These are phyloP conservation scores for Cryptus armator DNA, from an alignment of 2,888 invertebrate genomes.

Conservation along the genomic window DNA sequence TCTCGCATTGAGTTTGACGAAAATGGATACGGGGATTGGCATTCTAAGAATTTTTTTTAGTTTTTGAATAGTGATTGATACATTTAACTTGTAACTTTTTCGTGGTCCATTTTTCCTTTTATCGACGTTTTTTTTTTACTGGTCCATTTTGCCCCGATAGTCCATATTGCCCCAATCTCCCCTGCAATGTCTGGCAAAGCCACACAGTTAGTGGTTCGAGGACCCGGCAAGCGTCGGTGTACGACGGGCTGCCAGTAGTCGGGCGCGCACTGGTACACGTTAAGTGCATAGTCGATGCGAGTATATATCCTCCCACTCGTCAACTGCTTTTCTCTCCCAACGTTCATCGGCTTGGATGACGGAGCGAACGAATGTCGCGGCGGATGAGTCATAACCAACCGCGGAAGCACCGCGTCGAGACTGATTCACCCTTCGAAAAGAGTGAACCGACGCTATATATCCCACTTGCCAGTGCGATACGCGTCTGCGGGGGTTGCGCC, in stretches of 20 bases:
- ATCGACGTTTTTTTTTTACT: no score
- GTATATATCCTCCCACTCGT: neutral
- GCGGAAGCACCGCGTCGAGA: constrained; percentile 70
- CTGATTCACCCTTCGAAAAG: constrained; percentile 73
- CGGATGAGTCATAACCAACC: constrained; percentile 73
- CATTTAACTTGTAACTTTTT: no score
- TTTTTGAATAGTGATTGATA: no score
- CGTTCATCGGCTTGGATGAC: constrained; percentile 1
- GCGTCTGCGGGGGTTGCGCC: constrained; percentile 45
- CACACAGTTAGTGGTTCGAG: neutral
- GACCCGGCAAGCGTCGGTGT: constrained; percentile 40
- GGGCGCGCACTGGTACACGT: constrained; percentile 31
- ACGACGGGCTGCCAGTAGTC: constrained; percentile 35
- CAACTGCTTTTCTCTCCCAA: constrained; percentile 19
- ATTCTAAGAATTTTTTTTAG: no score
- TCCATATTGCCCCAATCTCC: neutral
- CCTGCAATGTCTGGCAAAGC: neutral
- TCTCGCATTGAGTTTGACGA: no score
- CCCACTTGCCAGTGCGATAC: neutral
- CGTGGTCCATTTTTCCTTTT: no score
- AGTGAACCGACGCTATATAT: constrained; percentile 40
- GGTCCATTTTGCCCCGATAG: neutral
- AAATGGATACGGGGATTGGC: no score
- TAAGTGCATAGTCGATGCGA: neutral
- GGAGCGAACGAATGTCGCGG: constrained; percentile 7